Percentiles rank a stretch among this genome's conserved stretches.
These are phyloP conservation scores for Acrocyrtus sp. DNA, from an alignment of 2,888 invertebrate genomes.

Conservation along the genomic window DNA sequence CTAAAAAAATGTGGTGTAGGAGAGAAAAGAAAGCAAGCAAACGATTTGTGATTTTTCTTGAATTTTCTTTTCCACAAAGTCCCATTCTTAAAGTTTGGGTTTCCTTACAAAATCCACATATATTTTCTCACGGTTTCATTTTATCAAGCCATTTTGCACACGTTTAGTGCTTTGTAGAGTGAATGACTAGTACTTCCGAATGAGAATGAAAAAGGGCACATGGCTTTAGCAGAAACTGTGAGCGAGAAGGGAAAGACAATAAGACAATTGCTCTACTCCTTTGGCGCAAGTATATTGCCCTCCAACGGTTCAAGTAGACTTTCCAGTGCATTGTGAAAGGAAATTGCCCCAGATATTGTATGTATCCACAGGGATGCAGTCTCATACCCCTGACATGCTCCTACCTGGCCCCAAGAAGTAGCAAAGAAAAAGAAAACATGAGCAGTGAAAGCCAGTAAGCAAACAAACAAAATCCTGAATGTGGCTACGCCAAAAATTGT, in stretches of 20 bases:
- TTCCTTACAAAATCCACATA: background rate
- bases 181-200: background rate
- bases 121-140: too few relatives aligned
- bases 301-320: too few relatives aligned
- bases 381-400: background rate
- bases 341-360: too few relatives aligned
- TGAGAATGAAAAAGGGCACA: background rate
- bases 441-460: constrained; percentile 28
- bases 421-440: constrained; percentile 5
- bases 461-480: constrained; percentile 37
- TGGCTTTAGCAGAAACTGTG: background rate
- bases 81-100: background rate
- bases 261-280: constrained; percentile 2
- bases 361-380: too few relatives aligned
- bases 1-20: too few relatives aligned
- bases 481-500: constrained; percentile 11
- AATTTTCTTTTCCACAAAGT: too few relatives aligned
- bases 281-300: background rate
- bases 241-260: background rate
- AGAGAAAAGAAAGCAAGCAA: too few relatives aligned
- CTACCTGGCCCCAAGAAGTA: background rate
- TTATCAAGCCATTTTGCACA: background rate
- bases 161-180: background rate
- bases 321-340: too few relatives aligned
- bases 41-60: background rate